Percentiles rank a stretch among this genome's conserved stretches.
Evolutionary conservation across 2,888 invertebrate genomes (phyloP).

Genomic region (Macaria notata): DNA sequence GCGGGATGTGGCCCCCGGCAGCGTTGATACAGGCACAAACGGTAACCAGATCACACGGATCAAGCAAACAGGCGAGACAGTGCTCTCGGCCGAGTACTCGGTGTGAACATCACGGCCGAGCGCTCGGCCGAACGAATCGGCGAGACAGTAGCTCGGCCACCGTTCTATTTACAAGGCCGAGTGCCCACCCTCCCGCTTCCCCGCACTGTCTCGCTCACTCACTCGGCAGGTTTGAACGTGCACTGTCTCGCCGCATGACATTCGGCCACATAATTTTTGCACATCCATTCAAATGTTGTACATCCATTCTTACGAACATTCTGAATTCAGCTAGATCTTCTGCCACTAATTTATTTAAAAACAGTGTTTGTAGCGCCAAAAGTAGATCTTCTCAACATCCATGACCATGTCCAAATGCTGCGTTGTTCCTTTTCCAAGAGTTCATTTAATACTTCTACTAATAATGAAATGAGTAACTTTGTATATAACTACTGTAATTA

Average conservation of each 20-base stretch:
- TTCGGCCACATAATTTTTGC: background rate
- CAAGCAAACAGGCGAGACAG: constrained; percentile 14
- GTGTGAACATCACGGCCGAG: constrained; percentile 11
- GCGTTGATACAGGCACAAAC: too few species aligned
- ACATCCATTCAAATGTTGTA: background rate
- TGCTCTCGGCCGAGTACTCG: constrained; percentile 22
- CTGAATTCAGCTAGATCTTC: background rate
- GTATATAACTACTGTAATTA: constrained; percentile 22
- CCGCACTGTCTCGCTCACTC: background rate
- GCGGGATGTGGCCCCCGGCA: too few species aligned
- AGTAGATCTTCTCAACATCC: constrained; percentile 19
- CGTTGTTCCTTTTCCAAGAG: constrained; percentile 19
- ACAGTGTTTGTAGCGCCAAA: constrained; percentile 19
- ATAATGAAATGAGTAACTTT: constrained; percentile 25
- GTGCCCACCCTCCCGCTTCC: background rate
- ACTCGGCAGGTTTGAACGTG: constrained; percentile 12
- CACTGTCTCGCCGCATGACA: constrained; percentile 1
- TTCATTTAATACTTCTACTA: constrained; percentile 25
- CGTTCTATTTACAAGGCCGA: constrained; percentile 1
- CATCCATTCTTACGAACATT: constrained; percentile 7
- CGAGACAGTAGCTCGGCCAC: background rate
- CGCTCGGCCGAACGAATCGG: background rate
- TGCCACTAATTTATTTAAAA: constrained; percentile 7
- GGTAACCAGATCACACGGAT: constrained; percentile 15
- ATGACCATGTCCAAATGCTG: constrained; percentile 4